Conservation (phyloP, 2,113 vertebrate genomes). For the Rhynchomys soricoides region DNA sequence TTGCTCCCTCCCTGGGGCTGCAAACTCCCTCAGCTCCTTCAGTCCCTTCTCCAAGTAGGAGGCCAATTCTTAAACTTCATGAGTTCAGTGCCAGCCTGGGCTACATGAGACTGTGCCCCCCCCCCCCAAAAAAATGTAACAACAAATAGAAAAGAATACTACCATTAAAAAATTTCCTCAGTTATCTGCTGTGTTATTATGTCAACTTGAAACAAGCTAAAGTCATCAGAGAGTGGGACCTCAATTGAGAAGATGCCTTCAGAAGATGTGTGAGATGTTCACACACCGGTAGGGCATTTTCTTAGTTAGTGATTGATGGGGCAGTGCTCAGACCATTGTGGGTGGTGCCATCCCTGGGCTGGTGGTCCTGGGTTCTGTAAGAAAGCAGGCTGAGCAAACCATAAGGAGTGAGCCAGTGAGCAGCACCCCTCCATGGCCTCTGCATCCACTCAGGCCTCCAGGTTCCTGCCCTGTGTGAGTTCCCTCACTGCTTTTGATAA, state of each 20-base stretch:
- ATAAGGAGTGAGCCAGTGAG: background rate
- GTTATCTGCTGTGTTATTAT: background rate
- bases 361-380: background rate
- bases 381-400: background rate
- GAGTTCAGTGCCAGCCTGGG: background rate
- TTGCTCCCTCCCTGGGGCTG: too few species aligned
- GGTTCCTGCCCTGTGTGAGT: background rate
- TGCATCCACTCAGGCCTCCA: background rate
- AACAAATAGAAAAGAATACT: background rate
- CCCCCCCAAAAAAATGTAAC: background rate
- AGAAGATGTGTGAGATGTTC: background rate
- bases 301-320: background rate
- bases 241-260: background rate
- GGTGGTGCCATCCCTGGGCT: too few species aligned
- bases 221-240: background rate
- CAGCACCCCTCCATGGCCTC: background rate
- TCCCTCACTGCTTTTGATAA: background rate
- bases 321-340: background rate
- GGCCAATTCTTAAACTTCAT: background rate
- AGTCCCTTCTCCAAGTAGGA: too few species aligned
- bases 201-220: background rate
- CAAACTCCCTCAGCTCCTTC: too few species aligned
- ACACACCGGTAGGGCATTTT: background rate
- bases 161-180: background rate
- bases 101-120: background rate